phyloP scores from a whole-genome alignment of 2,113 vertebrate species.

The Orthonyx spaldingii region DNA sequence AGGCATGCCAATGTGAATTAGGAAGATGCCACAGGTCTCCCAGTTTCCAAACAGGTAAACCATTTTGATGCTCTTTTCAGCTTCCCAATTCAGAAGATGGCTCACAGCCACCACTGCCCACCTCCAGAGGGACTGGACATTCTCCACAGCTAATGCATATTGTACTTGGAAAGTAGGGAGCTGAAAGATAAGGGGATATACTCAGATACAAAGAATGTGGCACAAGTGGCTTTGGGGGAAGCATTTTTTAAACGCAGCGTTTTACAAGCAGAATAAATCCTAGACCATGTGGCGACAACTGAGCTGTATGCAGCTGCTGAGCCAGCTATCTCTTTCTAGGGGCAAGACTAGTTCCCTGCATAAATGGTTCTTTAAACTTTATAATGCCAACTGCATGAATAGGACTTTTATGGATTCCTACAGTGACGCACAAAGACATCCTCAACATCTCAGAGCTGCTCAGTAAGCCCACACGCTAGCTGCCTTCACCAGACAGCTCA shows the following conservation, averaged over 20 bases:
- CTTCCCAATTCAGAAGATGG: neutral
- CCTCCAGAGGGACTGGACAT: neutral
- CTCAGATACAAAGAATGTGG: neutral
- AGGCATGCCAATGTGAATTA: accelerated
- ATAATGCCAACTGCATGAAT: slow-evolving; percentile 3
- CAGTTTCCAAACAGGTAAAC: neutral
- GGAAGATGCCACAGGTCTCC: neutral
- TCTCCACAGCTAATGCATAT: neutral
- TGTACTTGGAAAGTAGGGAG: neutral
- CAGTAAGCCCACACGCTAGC: neutral
- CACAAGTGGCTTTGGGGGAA: neutral
- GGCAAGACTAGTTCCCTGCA: neutral
- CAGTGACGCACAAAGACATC: slow-evolving; percentile 5
- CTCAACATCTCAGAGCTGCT: neutral
- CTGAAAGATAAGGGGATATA: neutral
- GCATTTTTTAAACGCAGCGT: neutral
- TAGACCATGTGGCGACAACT: neutral
- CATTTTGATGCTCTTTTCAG: neutral
- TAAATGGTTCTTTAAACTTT: slow-evolving; percentile 5
- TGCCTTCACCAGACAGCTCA: neutral
- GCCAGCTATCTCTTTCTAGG: neutral
- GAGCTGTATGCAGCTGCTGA: neutral
- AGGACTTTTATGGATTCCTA: slow-evolving; percentile 5
- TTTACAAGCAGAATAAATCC: slow-evolving; percentile 28
- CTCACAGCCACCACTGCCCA: neutral